These are phyloP conservation scores for Eurois occulta DNA, from an alignment of 2,888 invertebrate genomes.

Conservation along the genomic window DNA sequence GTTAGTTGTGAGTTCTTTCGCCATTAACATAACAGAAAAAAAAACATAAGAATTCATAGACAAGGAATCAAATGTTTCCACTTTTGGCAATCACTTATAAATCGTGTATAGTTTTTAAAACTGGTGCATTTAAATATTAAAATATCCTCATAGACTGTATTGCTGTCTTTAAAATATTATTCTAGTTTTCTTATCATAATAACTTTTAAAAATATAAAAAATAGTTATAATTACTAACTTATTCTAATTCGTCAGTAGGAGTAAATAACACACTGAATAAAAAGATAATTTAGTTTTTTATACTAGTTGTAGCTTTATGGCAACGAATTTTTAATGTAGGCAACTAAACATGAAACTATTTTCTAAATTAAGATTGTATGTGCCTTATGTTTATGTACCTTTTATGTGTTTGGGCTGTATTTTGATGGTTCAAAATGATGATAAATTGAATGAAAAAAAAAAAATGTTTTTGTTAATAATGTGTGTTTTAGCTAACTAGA, in stretches of 20 bases:
- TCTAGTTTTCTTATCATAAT: slow-evolving; percentile 49
- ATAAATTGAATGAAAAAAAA: neutral
- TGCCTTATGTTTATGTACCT: slow-evolving; percentile 74
- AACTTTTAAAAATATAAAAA: slow-evolving; percentile 30
- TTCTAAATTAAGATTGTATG: slow-evolving; percentile 57
- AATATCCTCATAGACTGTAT: slow-evolving; percentile 55
- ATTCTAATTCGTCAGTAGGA: slow-evolving; percentile 30
- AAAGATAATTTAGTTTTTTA: slow-evolving; percentile 19
- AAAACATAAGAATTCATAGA: neutral
- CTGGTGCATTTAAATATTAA: slow-evolving; percentile 53
- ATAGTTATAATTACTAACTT: slow-evolving; percentile 32
- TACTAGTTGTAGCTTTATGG: slow-evolving; percentile 31
- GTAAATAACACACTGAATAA: slow-evolving; percentile 17
- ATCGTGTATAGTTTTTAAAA: slow-evolving; percentile 1
- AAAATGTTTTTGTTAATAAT: neutral
- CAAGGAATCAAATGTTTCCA: neutral
- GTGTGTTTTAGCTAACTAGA: neutral
- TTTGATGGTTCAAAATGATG: slow-evolving; percentile 10
- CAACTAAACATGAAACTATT: slow-evolving; percentile 36
- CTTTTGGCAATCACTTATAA: neutral
- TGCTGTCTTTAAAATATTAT: slow-evolving; percentile 42
- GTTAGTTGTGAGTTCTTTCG: slow-evolving; percentile 4
- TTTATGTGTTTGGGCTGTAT: slow-evolving; percentile 38
- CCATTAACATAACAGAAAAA: neutral
- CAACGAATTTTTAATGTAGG: slow-evolving; percentile 58